Percentiles rank a stretch among this genome's conserved stretches.
These are phyloP conservation scores for Micronisus gabar DNA, from an alignment of 2,113 vertebrate genomes.

Conservation along the genomic window DNA sequence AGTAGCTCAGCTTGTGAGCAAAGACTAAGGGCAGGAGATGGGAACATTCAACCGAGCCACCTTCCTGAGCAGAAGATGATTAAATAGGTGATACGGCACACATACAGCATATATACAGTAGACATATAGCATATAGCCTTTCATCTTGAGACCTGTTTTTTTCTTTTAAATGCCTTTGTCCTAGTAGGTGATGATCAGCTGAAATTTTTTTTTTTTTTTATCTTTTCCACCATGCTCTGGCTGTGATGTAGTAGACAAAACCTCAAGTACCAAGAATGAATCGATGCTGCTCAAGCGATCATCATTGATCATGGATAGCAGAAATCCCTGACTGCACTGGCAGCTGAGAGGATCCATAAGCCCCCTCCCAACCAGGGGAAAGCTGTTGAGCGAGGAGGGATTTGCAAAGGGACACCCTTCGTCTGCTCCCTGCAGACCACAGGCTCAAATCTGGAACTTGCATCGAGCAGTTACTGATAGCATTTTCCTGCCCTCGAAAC, in stretches of 20 bases:
- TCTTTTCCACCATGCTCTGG: not conserved
- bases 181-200: not conserved
- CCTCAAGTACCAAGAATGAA: not conserved
- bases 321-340: not conserved
- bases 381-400: not conserved
- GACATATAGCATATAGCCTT: accelerated
- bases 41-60: accelerated
- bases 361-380: not conserved
- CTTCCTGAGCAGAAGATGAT: not conserved
- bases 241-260: not conserved
- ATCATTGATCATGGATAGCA: not conserved
- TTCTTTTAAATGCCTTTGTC: not conserved
- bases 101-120: accelerated
- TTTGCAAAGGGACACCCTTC: not conserved
- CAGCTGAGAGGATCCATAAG: not conserved
- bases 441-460: not conserved
- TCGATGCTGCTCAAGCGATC: not conserved
- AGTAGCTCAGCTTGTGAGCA: not conserved
- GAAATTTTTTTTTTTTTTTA: not conserved
- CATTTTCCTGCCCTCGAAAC: not conserved
- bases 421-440: not conserved
- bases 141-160: not conserved
- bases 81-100: accelerated
- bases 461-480: accelerated
- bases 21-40: not conserved